phyloP scores from a whole-genome alignment of 2,888 invertebrate genomes.

The Emmelina monodactyla region DNA sequence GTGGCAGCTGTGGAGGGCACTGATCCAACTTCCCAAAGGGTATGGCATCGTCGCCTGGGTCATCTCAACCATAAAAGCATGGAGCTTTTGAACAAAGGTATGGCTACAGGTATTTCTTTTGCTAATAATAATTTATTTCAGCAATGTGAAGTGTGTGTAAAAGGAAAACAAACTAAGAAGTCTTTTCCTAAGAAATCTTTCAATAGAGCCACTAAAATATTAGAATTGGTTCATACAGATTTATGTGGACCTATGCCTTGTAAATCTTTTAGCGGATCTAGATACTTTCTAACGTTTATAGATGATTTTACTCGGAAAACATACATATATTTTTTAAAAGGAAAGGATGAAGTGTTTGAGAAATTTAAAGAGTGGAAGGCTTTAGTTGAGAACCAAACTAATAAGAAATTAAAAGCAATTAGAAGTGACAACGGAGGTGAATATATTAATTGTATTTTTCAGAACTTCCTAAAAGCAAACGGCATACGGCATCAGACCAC shows the following conservation, averaged over 20 bases:
- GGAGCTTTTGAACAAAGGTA: conserved; percentile 16
- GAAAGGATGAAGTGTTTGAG: conserved; percentile 8
- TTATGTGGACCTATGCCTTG: conserved; percentile 6
- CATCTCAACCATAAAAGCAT: conserved; percentile 14
- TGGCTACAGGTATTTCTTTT: conserved; percentile 12
- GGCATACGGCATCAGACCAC: conserved; percentile 20
- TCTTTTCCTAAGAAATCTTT: conserved; percentile 6
- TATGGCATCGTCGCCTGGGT: conserved; percentile 17
- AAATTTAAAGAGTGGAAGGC: conserved; percentile 10
- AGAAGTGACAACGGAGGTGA: conserved; percentile 8
- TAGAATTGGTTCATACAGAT: conserved; percentile 5
- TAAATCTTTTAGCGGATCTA: conserved; percentile 1
- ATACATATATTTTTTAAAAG: conserved; percentile 12
- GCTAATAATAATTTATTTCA: conserved; percentile 1
- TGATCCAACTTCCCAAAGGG: conserved; percentile 6
- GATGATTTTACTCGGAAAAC: conserved; percentile 10
- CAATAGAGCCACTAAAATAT: conserved; percentile 2
- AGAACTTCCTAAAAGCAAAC: conserved; percentile 3
- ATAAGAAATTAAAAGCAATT: conserved; percentile 8
- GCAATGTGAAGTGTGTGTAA: conserved; percentile 5
- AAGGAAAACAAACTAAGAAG: conserved; percentile 5
- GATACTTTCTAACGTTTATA: conserved; percentile 6
- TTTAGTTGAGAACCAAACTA: conserved; percentile 3
- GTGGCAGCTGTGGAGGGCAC: no score
- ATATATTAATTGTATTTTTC: conserved; percentile 12